Percentiles rank a stretch among this genome's conserved stretches.
Evolutionary conservation across 2,888 invertebrate species (phyloP).

Genomic region (Phasia obesa): DNA sequence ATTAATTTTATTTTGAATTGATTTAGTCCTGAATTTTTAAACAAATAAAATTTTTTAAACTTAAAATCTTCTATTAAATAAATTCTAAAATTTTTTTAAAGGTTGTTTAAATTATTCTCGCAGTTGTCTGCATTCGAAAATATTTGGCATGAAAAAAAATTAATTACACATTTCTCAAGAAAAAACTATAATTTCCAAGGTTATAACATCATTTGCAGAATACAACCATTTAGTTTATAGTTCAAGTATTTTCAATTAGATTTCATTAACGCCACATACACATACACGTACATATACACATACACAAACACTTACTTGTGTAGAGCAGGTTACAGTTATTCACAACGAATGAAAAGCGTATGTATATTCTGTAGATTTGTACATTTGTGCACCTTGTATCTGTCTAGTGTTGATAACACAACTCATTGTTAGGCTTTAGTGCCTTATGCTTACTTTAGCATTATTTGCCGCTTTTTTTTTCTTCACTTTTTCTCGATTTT

Average conservation of each 20-base stretch:
- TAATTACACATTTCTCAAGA: conserved; percentile 3
- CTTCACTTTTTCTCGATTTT: conserved; percentile 7
- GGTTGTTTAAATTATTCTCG: too few species aligned
- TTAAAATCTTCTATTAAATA: too few species aligned
- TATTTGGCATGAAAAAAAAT: background rate
- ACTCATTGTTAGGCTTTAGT: conserved; percentile 64
- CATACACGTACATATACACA: background rate
- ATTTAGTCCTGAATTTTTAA: too few species aligned
- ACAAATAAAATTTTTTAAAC: too few species aligned
- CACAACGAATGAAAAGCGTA: background rate
- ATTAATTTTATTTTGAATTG: too few species aligned
- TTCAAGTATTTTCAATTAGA: conserved; percentile 68
- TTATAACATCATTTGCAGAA: conserved; percentile 52
- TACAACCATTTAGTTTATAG: conserved; percentile 56
- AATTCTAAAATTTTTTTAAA: too few species aligned
- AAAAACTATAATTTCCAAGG: conserved; percentile 54
- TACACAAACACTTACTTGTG: background rate
- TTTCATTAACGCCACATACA: conserved; percentile 58
- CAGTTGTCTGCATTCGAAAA: conserved; percentile 19
- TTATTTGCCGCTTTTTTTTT: conserved; percentile 60
- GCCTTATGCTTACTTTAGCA: conserved; percentile 67
- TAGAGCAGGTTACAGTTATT: background rate
- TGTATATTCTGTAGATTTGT: background rate
- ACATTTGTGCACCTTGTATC: conserved; percentile 61
- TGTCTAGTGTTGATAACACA: conserved; percentile 67